phyloP scores from a whole-genome alignment of 2,113 vertebrate species.

The Brachypodius melanocephalos region DNA sequence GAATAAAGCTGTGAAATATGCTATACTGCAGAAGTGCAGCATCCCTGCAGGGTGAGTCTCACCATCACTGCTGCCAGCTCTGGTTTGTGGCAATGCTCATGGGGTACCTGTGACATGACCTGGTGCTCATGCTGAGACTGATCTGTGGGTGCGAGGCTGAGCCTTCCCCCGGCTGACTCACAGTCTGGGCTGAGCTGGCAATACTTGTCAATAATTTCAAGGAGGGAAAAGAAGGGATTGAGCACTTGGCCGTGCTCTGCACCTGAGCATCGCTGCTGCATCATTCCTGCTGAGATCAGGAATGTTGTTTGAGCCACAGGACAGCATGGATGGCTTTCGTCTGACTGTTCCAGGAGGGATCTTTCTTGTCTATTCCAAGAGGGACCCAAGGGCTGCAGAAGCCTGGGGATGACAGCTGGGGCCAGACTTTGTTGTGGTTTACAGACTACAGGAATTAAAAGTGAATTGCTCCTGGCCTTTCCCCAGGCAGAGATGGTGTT shows the following conservation, averaged over 20 bases:
- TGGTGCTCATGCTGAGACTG: neutral
- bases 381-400: neutral
- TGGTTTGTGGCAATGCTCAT: neutral
- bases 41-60: neutral
- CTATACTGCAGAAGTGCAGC: neutral
- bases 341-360: neutral
- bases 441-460: neutral
- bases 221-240: neutral
- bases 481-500: neutral
- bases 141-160: neutral
- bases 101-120: accelerated
- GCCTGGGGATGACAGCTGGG: neutral
- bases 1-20: neutral
- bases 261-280: accelerated
- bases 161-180: neutral
- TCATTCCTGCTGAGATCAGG: accelerated
- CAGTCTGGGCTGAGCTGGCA: neutral
- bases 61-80: neutral
- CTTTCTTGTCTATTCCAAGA: neutral
- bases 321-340: accelerated
- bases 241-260: accelerated
- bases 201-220: neutral
- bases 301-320: neutral
- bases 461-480: neutral
- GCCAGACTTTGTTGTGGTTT: neutral